Conservation (phyloP, 2,113 vertebrate genomes). For the Myrmophylax atrothorax region DNA sequence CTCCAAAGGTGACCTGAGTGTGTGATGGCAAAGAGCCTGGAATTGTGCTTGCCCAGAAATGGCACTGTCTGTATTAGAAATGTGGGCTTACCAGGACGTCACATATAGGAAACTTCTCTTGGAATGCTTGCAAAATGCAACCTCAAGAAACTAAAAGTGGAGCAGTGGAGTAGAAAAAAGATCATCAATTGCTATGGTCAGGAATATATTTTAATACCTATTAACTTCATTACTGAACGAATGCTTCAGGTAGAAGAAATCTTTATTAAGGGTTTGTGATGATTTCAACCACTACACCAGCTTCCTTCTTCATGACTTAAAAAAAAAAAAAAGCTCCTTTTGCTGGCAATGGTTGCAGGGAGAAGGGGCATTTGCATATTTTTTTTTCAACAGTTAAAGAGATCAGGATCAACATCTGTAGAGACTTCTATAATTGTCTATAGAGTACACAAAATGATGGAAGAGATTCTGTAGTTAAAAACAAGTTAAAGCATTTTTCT, state of each 20-base stretch:
- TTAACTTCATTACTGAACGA: background rate
- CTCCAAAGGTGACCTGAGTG: background rate
- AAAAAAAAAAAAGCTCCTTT: background rate
- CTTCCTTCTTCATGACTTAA: background rate
- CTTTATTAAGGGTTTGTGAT: background rate
- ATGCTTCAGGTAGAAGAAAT: background rate
- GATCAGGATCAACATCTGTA: background rate
- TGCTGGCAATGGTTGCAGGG: fast-evolving
- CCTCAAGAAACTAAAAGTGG: background rate
- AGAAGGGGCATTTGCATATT: background rate
- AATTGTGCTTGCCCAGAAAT: background rate
- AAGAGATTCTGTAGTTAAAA: background rate
- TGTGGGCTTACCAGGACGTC: background rate
- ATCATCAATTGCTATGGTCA: background rate
- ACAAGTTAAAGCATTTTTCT: background rate
- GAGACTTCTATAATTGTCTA: background rate
- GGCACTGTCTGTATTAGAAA: background rate
- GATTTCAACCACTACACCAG: background rate
- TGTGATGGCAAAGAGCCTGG: background rate
- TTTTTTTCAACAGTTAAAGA: background rate
- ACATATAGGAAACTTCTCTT: background rate
- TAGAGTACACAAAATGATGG: background rate
- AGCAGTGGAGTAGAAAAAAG: background rate
- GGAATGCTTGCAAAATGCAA: background rate
- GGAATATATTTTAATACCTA: background rate